phyloP scores from a whole-genome alignment of 2,888 invertebrate species.

The Mechanitis mazaeus region DNA sequence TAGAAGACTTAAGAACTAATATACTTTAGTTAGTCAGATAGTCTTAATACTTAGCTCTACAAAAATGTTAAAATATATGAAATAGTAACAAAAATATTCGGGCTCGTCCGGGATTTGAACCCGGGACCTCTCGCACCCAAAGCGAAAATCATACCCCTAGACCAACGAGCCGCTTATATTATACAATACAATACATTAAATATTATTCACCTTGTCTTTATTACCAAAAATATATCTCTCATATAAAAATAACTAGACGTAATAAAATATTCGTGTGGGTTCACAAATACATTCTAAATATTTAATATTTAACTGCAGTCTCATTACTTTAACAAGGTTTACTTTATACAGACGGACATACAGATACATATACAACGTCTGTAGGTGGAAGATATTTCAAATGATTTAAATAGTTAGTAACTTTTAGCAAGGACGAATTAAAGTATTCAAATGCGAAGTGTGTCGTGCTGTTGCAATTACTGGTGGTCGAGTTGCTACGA shows the following conservation, averaged over 20 bases:
- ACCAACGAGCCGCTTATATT: slow-evolving; percentile 67
- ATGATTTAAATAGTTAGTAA: too few relatives aligned
- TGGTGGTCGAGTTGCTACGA: neutral
- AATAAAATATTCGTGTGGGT: too few relatives aligned
- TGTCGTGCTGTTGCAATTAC: neutral
- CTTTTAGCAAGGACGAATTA: neutral
- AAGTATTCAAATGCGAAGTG: neutral
- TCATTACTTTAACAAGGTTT: too few relatives aligned
- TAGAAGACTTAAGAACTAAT: too few relatives aligned
- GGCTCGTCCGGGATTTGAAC: slow-evolving; percentile 79
- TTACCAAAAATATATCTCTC: neutral
- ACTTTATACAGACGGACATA: too few relatives aligned
- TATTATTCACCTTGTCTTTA: neutral
- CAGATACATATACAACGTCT: too few relatives aligned
- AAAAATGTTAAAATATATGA: neutral
- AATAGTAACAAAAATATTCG: slow-evolving; percentile 25
- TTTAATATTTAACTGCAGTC: too few relatives aligned
- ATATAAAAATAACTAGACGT: neutral
- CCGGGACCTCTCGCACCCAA: slow-evolving; percentile 78
- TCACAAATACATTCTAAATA: too few relatives aligned
- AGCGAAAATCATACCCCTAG: slow-evolving; percentile 75
- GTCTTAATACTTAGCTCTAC: too few relatives aligned
- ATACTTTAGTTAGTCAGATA: too few relatives aligned
- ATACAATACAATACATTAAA: too few relatives aligned
- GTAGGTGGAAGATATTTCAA: too few relatives aligned